Conservation (phyloP, 2,797 vertebrate genomes). For the Fringilla coelebs region DNA sequence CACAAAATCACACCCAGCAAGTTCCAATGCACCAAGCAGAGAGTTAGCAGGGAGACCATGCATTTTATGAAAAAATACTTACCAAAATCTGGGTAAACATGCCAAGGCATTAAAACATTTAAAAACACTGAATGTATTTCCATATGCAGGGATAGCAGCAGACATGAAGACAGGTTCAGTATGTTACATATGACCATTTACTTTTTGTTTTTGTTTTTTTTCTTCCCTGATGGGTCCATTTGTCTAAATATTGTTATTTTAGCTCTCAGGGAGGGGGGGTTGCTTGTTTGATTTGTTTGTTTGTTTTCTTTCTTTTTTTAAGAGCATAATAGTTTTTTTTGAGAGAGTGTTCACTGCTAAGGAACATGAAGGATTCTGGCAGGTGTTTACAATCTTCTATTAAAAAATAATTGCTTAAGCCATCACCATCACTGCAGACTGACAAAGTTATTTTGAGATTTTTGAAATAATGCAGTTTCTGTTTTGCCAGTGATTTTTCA, state of each 20-base stretch:
- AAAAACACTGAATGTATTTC: background rate
- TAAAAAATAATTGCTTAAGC: background rate
- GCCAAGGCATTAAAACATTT: background rate
- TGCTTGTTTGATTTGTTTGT: background rate
- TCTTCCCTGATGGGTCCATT: background rate
- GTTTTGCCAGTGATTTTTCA: background rate
- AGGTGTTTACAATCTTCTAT: background rate
- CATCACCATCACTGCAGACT: background rate
- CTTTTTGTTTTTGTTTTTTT: background rate
- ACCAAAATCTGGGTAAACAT: background rate
- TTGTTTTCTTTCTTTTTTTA: background rate
- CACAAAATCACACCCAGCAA: background rate
- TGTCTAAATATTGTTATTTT: background rate
- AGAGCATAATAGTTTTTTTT: background rate
- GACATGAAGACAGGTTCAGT: background rate
- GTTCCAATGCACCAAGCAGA: background rate
- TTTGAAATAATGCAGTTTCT: background rate
- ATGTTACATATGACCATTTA: background rate
- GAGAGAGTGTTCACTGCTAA: background rate
- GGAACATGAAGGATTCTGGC: background rate
- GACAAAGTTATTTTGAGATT: background rate
- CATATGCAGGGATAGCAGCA: background rate
- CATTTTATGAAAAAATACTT: background rate
- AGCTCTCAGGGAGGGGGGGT: rapidly evolving
- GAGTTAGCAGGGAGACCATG: background rate